Percentiles rank a stretch among this genome's conserved stretches.
Conservation (phyloP, 2,797 vertebrate species). For the Eurystomus glaucurus region DNA sequence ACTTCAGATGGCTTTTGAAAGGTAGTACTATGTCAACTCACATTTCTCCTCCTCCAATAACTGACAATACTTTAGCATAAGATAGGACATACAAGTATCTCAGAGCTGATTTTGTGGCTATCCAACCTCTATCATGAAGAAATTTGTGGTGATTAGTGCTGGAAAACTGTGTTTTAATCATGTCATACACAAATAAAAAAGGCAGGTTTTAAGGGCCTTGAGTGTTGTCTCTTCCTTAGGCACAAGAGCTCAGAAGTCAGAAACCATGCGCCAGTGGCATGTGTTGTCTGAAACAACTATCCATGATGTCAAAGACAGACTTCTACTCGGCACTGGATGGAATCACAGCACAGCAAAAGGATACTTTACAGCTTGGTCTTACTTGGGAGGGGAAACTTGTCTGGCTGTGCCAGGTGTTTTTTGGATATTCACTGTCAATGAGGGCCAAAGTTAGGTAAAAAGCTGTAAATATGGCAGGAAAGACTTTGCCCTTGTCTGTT, state of each 20-base stretch:
- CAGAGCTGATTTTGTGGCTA: background rate
- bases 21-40: background rate
- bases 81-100: background rate
- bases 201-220: background rate
- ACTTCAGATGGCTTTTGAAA: background rate
- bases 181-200: background rate
- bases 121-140: background rate
- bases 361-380: background rate
- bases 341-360: accelerated
- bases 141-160: background rate
- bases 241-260: background rate
- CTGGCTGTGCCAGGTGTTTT: background rate
- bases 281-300: background rate
- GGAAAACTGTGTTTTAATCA: background rate
- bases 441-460: background rate
- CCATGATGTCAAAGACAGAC: accelerated
- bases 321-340: background rate
- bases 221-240: background rate
- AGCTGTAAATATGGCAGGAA: background rate
- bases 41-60: background rate
- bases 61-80: background rate
- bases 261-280: background rate
- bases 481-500: background rate
- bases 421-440: background rate
- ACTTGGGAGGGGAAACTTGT: background rate